Evolutionary conservation across 2,888 invertebrate genomes (phyloP).

Genomic region (Eristalis tenax): DNA sequence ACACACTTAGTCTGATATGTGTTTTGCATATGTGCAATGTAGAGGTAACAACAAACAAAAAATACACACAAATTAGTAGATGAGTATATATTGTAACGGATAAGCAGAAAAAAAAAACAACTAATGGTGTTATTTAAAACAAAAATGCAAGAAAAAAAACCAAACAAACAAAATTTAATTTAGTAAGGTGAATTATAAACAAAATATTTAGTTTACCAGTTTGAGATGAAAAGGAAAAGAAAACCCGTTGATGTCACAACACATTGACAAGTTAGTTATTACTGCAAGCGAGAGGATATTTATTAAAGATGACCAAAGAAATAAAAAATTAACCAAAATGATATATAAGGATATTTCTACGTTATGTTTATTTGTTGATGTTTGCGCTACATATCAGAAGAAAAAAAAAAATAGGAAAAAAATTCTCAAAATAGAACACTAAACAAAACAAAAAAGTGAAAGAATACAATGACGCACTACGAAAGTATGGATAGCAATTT

Average conservation of each 20-base stretch:
- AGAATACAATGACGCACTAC: conserved; percentile 54
- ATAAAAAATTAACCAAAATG: conserved; percentile 71
- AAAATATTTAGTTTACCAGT: conserved; percentile 61
- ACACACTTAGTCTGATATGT: conserved; percentile 70
- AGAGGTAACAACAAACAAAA: conserved; percentile 54
- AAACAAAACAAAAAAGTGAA: conserved; percentile 43
- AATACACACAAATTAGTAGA: conserved; percentile 58
- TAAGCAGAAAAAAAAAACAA: conserved; percentile 45
- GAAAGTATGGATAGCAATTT: conserved; percentile 71
- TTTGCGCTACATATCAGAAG: conserved; percentile 81
- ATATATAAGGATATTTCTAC: conserved; percentile 65
- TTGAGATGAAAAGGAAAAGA: conserved; percentile 28
- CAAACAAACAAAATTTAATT: conserved; percentile 28
- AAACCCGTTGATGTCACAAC: conserved; percentile 52
- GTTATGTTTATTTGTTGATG: conserved; percentile 80
- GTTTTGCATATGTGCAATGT: conserved; percentile 67
- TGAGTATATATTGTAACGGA: conserved; percentile 67
- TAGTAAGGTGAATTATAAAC: conserved; percentile 51
- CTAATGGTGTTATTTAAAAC: conserved; percentile 57
- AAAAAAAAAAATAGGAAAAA: conserved; percentile 68
- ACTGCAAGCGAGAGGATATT: conserved; percentile 71
- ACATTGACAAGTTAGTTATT: conserved; percentile 65
- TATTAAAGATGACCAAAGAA: conserved; percentile 71
- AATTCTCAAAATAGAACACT: conserved; percentile 73
- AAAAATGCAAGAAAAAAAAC: conserved; percentile 26